Evolutionary conservation across 1,140 invertebrate species (phyloP), one percentile per base, ranked within the genome.

Genomic region (Megalonaias nervosa): DNA sequence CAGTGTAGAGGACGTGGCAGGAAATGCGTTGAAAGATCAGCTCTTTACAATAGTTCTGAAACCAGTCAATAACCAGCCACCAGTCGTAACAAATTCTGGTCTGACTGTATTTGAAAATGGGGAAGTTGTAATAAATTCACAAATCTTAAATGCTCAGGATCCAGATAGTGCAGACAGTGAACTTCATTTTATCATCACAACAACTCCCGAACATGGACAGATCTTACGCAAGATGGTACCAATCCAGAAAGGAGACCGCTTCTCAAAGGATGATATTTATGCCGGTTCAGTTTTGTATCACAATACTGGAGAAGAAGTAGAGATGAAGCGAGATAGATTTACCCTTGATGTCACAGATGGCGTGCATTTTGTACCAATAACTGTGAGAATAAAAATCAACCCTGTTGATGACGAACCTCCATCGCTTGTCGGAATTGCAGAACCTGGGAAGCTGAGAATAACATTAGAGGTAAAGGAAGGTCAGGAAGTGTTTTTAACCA

Each of bases 31-130:
- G 13, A 73, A 74, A 3, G 85, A 88, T 75, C 89, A 92, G 76
- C 77, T 78, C 14, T 91, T 91, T 68, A 87, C 81, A 13, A 87
- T 91, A 15, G 75, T 85, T 17, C 70, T 92, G 12, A 83, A 85
- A 48, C 90, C 91, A 16, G 84, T 91, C 23, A 85, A 91, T 75
- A 91, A 91, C 78, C 85, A 91, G 67, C 91, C 90, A 0, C 91
- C 91, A 11, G 72, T 81, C 19, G 84, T 92, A 14, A 82, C 74
- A 59, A 91, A 91, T 77, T 84, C 70, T 26, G 88, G 89, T 0
- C 66, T 89, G 14, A 77, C 76, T 17, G 87, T 91, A 17, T 69
- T 80, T 59, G 90, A 91, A 86, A 89, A 89, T 78, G 87, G 87
- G 60, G 55, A 74, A 62, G 65, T 82, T 31, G 74, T 84, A 14